Conservation (phyloP, 2,888 invertebrate species). For the Desoria tigrina region DNA sequence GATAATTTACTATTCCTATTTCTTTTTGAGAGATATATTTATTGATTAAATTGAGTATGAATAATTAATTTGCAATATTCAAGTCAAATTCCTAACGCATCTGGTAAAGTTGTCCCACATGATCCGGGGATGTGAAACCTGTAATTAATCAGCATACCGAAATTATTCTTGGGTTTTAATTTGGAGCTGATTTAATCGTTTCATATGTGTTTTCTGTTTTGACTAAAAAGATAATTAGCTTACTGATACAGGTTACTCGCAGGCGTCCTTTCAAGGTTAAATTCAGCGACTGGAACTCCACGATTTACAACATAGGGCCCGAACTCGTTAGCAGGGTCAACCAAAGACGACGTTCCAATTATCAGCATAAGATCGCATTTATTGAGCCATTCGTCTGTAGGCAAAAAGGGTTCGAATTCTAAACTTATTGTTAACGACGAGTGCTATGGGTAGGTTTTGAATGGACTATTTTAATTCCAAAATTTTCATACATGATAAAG, state of each 20-base stretch:
- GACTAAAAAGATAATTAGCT: conserved; percentile 32
- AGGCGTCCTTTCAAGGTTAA: conserved; percentile 60
- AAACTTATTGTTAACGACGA: neutral
- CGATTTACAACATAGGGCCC: conserved; percentile 58
- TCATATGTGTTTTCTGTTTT: too few relatives aligned
- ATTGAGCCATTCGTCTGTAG: conserved; percentile 54
- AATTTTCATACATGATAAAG: conserved; percentile 51
- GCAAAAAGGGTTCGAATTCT: neutral
- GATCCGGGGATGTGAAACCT: conserved; percentile 59
- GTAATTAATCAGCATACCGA: too few relatives aligned
- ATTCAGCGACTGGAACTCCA: conserved; percentile 61
- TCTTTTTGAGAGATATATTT: too few relatives aligned
- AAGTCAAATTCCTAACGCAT: too few relatives aligned
- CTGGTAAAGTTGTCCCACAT: conserved; percentile 56
- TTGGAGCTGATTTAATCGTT: neutral
- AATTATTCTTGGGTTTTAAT: conserved; percentile 9
- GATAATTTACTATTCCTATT: too few relatives aligned
- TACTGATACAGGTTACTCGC: conserved; percentile 58
- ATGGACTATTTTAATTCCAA: too few relatives aligned
- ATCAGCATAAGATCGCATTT: conserved; percentile 60
- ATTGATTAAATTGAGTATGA: too few relatives aligned
- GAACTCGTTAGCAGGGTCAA: conserved; percentile 62
- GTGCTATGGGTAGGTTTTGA: neutral
- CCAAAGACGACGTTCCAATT: conserved; percentile 61
- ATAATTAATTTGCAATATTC: too few relatives aligned